Percentiles rank a stretch among this genome's conserved stretches.
Evolutionary conservation across 2,113 vertebrate genomes (phyloP).

Genomic region (Pelecanus crispus): DNA sequence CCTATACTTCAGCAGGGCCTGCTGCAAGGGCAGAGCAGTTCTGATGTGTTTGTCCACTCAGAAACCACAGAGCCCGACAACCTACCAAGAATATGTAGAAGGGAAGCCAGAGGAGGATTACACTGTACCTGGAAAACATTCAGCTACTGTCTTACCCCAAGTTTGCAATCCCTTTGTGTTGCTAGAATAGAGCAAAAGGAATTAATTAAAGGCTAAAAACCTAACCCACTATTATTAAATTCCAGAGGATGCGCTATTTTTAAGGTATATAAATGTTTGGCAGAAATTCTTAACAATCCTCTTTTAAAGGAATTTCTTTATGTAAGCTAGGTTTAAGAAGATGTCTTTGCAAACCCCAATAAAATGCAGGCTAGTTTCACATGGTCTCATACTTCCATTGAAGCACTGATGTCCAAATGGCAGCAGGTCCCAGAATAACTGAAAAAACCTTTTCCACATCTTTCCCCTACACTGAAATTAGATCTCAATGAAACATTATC

Average conservation of each 20-base stretch:
- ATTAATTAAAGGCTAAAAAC: constrained; percentile 36
- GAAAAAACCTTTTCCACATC: neutral
- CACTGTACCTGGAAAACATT: neutral
- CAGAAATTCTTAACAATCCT: neutral
- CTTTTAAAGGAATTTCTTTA: neutral
- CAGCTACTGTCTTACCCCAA: neutral
- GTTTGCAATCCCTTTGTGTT: neutral
- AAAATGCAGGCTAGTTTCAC: neutral
- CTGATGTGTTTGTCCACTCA: neutral
- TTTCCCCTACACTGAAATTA: neutral
- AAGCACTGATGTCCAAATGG: neutral
- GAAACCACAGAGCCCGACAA: neutral
- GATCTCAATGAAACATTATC: neutral
- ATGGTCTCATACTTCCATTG: neutral
- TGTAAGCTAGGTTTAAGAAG: constrained; percentile 8
- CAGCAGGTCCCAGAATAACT: neutral
- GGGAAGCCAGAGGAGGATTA: neutral
- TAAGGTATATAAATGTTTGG: constrained; percentile 31
- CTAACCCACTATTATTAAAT: constrained; percentile 36
- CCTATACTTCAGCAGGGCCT: neutral
- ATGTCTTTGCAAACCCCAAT: neutral
- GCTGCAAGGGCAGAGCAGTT: neutral
- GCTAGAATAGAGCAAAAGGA: constrained; percentile 16
- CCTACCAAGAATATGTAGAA: neutral
- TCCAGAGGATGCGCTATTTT: constrained; percentile 40